A percentile compares a stretch with the other conserved stretches of the same genome.
phyloP scores from a whole-genome alignment of 1,140 invertebrate species.

The Drosophila elegans region DNA sequence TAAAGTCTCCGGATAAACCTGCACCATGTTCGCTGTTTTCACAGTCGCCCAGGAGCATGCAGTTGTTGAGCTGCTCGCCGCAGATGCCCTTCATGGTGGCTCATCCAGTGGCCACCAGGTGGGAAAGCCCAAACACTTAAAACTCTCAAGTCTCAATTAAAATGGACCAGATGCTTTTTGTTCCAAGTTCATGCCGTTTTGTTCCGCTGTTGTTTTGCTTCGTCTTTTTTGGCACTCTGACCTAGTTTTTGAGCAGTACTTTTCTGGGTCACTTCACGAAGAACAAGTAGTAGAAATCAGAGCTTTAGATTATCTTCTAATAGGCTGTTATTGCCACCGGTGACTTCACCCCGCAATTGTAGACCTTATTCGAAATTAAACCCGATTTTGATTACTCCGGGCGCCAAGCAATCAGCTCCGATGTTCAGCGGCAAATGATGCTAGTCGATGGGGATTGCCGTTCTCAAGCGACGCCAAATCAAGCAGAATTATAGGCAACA shows the following conservation, averaged over 20 bases:
- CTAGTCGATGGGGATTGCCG: conserved; percentile 57
- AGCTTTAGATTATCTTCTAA: conserved; percentile 30
- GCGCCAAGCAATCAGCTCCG: conserved; percentile 56
- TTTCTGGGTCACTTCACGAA: conserved; percentile 59
- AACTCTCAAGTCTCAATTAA: conserved; percentile 30
- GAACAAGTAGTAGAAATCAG: conserved; percentile 12
- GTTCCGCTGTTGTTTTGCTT: conserved; percentile 8
- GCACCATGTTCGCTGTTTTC: conserved; percentile 40
- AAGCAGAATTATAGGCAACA: conserved; percentile 29
- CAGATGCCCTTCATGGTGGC: conserved; percentile 74
- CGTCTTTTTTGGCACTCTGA: conserved; percentile 37
- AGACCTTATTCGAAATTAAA: conserved; percentile 20
- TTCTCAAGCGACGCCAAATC: conserved; percentile 37
- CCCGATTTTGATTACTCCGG: conserved; percentile 11
- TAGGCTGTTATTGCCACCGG: conserved; percentile 31
- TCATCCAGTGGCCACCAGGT: conserved; percentile 12
- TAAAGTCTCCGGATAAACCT: conserved; percentile 1
- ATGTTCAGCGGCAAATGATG: conserved; percentile 73
- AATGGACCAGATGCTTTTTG: background rate
- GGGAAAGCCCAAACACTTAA: conserved; percentile 6
- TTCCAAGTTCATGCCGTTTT: conserved; percentile 60
- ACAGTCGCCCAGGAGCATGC: conserved; percentile 57
- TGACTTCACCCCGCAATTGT: conserved; percentile 13
- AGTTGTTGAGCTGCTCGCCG: conserved; percentile 73
- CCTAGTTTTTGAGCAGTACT: conserved; percentile 53